Percentiles rank a stretch among this genome's conserved stretches.
phyloP scores from a whole-genome alignment of 2,797 vertebrate species.

The Sebastes umbrosus region DNA sequence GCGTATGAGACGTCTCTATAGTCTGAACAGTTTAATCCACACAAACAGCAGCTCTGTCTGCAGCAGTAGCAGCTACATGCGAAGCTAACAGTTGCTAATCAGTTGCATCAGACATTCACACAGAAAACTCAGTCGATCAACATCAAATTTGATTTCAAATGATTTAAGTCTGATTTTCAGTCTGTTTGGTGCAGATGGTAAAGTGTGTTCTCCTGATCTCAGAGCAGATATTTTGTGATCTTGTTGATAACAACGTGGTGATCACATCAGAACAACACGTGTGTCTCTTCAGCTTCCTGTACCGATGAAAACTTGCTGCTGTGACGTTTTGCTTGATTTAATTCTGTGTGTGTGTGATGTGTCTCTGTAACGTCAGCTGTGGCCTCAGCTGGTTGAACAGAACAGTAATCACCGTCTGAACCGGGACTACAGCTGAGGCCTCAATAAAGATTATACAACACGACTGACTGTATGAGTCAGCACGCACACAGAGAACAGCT shows the following conservation, averaged over 20 bases:
- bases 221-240: background rate
- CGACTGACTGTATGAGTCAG: conserved; percentile 4
- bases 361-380: background rate
- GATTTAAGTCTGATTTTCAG: background rate
- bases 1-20: background rate
- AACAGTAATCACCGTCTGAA: background rate
- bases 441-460: conserved; percentile 28
- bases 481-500: background rate
- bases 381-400: background rate
- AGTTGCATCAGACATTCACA: background rate
- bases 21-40: background rate
- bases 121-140: background rate
- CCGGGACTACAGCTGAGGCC: background rate
- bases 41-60: conserved; percentile 7
- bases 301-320: background rate
- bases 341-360: background rate
- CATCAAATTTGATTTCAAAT: fast-evolving
- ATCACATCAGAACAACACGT: background rate
- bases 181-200: no score
- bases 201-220: background rate
- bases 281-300: background rate
- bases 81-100: conserved; percentile 1
- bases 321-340: background rate
- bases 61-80: background rate
- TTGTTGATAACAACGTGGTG: background rate